phyloP scores from a whole-genome alignment of 2,888 invertebrate genomes.

The Nasonovia ribisnigri region DNA sequence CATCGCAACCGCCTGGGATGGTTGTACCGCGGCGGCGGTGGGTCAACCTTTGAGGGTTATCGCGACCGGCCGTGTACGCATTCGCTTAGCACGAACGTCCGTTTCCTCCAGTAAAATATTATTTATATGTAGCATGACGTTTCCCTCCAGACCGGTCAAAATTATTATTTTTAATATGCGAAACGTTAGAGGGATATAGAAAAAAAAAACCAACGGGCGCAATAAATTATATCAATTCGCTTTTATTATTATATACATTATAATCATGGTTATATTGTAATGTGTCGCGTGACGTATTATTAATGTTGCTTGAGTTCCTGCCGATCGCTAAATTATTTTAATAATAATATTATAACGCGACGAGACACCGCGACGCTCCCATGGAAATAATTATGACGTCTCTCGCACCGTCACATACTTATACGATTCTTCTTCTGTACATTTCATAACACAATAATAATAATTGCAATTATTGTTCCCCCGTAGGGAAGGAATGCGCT shows the following conservation, averaged over 20 bases:
- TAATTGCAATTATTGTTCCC: background rate
- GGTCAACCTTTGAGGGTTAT: conserved; percentile 50
- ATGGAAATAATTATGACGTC: background rate
- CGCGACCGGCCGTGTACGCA: conserved; percentile 14
- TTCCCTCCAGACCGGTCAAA: background rate
- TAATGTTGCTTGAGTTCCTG: background rate
- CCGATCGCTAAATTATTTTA: background rate
- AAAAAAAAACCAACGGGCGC: background rate
- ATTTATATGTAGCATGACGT: background rate
- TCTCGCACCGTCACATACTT: background rate
- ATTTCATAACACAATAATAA: background rate
- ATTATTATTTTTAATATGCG: background rate
- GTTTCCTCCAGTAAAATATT: conserved; percentile 10
- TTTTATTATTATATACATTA: background rate
- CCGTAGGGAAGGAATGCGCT: conserved; percentile 38
- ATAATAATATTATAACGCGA: too few relatives aligned
- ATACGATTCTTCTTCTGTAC: background rate
- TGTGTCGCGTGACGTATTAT: background rate
- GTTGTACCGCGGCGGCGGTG: background rate
- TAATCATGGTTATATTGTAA: background rate
- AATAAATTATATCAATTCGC: background rate
- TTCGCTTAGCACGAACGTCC: background rate
- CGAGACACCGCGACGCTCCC: conserved; percentile 14
- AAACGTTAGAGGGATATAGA: background rate
- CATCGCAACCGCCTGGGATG: background rate